Evolutionary conservation across 2,888 invertebrate species (phyloP), one percentile per base, ranked within the genome.

Genomic region (Saturnia japonica): DNA sequence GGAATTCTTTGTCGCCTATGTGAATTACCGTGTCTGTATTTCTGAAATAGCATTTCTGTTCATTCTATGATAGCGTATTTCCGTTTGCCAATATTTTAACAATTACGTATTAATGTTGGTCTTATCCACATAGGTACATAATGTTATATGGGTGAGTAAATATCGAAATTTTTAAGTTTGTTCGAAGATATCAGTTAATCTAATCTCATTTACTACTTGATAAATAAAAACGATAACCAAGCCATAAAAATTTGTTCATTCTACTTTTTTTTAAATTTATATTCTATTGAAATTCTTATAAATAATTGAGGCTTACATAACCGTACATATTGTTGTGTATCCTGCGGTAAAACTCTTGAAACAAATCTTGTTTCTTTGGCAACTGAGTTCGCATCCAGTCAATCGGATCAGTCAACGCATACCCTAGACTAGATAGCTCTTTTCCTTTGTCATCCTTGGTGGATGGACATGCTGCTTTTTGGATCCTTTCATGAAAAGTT

Each of bases 11-110:
- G 72, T 95, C 91, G 19, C 95, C 96, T 70, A 96, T 95, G 75
- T 95, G 95, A 8, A 96, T 93, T 69, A 95, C 90, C 67, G 95
- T 95, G 81, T 96, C 96, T 4, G 96, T 95, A 80, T 96, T 96
- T 82, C 96, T 96, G 87, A 34, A 88, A 87, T 16, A 66, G n/a
- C 34, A 45, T 25, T 22, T 66, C n/a, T 64, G 40, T 64, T 64
- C 2, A 40, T 64, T 40, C 19, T 64, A 64, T 40, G 34, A 40
- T 40, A 45, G 7, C 3, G 16, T 22, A 64, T n/a, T 64, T 40
- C 34, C n/a, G 51, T 54, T 68, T 16, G 62, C 34, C 43, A 14
- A 47, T 28, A 69, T 69, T 64, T 64, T n/a, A 1, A 11, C 14
- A 54, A 54, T 22, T 45, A n/a, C n/a, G 12, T 3, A 68, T 14